phyloP scores from a whole-genome alignment of 2,797 vertebrate genomes.

The Gymnothorax javanicus region DNA sequence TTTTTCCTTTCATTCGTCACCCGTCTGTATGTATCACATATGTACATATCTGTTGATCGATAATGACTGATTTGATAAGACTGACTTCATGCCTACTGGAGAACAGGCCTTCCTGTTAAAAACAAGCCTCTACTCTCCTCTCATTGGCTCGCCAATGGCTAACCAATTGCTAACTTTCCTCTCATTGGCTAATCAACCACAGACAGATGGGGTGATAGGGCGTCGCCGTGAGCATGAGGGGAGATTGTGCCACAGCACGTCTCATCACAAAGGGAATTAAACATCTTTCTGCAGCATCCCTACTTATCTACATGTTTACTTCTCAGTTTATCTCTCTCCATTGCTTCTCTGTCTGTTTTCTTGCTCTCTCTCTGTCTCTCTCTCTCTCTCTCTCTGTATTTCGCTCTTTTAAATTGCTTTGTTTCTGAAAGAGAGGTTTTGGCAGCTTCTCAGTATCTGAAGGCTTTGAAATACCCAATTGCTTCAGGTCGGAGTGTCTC shows the following conservation, averaged over 20 bases:
- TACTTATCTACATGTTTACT: conserved; percentile 5
- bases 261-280: background rate
- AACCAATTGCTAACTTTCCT: background rate
- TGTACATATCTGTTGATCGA: background rate
- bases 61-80: background rate
- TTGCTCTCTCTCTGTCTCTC: background rate
- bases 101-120: background rate
- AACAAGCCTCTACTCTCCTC: background rate
- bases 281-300: background rate
- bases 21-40: too few species aligned
- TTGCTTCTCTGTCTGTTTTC: background rate
- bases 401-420: background rate
- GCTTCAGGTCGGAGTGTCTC: background rate
- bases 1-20: too few species aligned
- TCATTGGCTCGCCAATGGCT: background rate
- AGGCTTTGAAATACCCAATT: background rate
- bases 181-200: background rate
- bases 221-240: background rate
- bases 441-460: background rate
- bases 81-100: background rate
- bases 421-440: background rate
- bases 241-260: background rate
- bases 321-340: background rate
- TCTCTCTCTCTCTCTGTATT: background rate
- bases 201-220: background rate